Evolutionary conservation across 53 echinoderm and acorn worm species (phyloP).

Genomic region (Holothuria scabra): DNA sequence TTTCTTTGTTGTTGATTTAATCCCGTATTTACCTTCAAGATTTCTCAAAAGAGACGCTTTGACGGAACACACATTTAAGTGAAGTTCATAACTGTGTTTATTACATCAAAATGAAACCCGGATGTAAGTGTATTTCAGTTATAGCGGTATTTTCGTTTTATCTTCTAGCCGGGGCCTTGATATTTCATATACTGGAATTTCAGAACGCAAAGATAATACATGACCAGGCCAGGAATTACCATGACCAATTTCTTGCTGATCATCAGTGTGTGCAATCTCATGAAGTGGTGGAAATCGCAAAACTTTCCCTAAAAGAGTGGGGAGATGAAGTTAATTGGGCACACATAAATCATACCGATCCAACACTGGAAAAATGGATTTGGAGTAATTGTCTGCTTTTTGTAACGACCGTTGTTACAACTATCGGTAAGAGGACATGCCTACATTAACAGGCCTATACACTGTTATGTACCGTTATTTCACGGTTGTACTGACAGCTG

Average conservation of each 20-base stretch:
- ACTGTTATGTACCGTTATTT: too few relatives aligned
- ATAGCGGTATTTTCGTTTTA: neutral
- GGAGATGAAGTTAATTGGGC: slow-evolving; percentile 1
- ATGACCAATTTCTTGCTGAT: neutral
- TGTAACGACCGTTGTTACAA: neutral
- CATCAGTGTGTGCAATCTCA: neutral
- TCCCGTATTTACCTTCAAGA: too few relatives aligned
- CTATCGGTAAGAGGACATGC: neutral
- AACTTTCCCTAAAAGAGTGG: neutral
- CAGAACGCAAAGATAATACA: neutral
- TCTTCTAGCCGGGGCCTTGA: neutral
- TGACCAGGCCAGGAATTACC: neutral
- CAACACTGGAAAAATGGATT: neutral
- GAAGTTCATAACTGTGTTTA: too few relatives aligned
- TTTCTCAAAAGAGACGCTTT: too few relatives aligned
- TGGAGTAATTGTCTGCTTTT: neutral
- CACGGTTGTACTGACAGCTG: too few relatives aligned
- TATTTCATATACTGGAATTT: neutral
- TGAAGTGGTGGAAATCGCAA: neutral
- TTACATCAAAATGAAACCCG: neutral
- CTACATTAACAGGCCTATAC: too few relatives aligned
- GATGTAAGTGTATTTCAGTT: neutral
- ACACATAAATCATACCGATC: neutral
- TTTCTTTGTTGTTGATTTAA: too few relatives aligned
- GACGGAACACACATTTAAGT: too few relatives aligned